phyloP scores from a whole-genome alignment of 2,113 vertebrate species.

The Electrona antarctica region DNA sequence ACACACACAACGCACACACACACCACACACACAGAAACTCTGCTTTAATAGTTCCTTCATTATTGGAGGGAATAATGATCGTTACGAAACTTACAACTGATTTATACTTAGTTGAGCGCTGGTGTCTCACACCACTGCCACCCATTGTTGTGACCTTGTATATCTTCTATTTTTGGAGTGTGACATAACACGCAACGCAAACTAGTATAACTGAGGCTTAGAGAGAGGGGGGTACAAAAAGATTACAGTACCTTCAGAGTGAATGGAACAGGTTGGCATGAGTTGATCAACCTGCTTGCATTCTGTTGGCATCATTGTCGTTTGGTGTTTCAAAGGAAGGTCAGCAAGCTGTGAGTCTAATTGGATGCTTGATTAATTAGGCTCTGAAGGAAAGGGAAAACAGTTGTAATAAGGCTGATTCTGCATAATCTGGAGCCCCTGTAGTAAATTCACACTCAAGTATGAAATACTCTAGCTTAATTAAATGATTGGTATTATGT shows the following conservation, averaged over 20 bases:
- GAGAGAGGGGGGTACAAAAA: not conserved
- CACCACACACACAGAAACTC: too few relatives aligned
- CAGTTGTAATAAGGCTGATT: not conserved
- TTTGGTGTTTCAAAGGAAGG: not conserved
- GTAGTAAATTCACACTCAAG: not conserved
- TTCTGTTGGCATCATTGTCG: not conserved
- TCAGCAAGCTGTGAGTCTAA: not conserved
- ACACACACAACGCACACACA: too few relatives aligned
- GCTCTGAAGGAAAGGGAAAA: not conserved
- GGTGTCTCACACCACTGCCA: too few relatives aligned
- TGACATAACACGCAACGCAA: not conserved
- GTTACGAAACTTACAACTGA: not conserved
- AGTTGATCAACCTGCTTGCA: conserved; percentile 1
- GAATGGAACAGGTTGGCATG: not conserved
- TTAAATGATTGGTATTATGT: not conserved
- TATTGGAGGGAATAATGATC: too few relatives aligned
- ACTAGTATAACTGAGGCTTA: not conserved
- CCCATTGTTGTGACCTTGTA: not conserved
- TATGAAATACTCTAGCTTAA: not conserved
- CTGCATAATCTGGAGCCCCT: not conserved
- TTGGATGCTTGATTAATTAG: not conserved
- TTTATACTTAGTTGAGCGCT: not conserved
- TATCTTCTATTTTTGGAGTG: not conserved
- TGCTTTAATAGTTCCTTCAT: too few relatives aligned
- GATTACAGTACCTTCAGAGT: not conserved